Base-by-base conservation (phyloP, 2,888 invertebrate genomes). In the Orthosia cruda region DNA sequence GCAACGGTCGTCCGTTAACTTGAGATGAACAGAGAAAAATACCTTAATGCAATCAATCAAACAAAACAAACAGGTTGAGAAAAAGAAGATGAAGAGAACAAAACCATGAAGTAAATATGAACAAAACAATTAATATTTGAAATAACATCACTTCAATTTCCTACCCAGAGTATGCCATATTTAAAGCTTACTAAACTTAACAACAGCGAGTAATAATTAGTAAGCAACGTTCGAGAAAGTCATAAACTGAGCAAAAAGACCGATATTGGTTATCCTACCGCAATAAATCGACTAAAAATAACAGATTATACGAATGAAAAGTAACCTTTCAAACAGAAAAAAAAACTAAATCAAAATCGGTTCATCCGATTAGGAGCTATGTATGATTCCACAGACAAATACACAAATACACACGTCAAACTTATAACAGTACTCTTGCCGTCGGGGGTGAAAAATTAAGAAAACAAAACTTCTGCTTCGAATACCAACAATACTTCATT, bases 401-500 rank as follows among this genome's bases (percentile, higher is more conserved):
- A 40, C 40, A 40, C 7, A 40, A 40, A 40, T 40, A 40, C 40
- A 40, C 40, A 40, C 40, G 40, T 40, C 9, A 40, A 40, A 40
- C 40, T 40, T 7, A 9, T 40, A 40, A 40, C 40, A 40, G 1
- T 9, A 7, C 40, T 40, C 1, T 40, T 40, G 7, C 40, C 40
- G 0, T 40, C 40, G 40, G 40, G 32, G 40, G 40, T 3, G n/a
- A 18, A 12, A n/a, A 13, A 40, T 13, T 7, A 7, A n/a, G 2
- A 59, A 59, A 59, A 40, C 59, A 59, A 59, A 57, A 47, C 20
- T 23, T 32, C 32, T 2, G 7, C 32, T 7, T 13, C 0, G 45
- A 18, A 4, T 47, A 72, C 40, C 40, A 57, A 20, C 7, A 58
- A 3, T 3, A 63, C 18, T 50, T 58, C 74, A 45, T 59, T 58